These are phyloP conservation scores for Eulemur coronatus DNA, from an alignment of 2,797 vertebrate genomes.

Conservation along the genomic window DNA sequence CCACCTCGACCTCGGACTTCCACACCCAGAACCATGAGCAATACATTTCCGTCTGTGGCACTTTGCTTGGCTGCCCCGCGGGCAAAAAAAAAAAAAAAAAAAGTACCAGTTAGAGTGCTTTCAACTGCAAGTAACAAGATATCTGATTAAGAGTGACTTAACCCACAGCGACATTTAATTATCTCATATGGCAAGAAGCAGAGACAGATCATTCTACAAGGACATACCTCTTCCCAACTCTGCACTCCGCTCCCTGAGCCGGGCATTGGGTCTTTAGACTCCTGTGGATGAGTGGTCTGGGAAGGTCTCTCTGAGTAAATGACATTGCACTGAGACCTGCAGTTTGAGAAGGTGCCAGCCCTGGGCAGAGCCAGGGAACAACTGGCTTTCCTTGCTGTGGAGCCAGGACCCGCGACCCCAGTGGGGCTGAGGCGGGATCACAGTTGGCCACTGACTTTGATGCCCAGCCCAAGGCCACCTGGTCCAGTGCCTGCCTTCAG, in stretches of 20 bases:
- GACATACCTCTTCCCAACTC: fast-evolving
- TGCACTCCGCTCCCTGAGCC: background rate
- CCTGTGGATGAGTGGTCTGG: background rate
- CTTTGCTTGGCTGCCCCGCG: background rate
- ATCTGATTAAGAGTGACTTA: background rate
- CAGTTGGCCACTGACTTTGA: conserved; percentile 29
- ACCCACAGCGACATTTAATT: background rate
- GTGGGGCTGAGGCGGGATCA: background rate
- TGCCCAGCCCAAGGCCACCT: conserved; percentile 61
- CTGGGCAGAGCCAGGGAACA: background rate
- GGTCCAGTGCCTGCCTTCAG: conserved; percentile 65
- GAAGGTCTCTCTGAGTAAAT: background rate
- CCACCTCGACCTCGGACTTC: background rate
- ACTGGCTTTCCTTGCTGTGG: background rate
- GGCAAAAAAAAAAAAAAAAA: background rate
- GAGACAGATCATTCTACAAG: background rate
- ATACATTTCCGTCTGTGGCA: background rate
- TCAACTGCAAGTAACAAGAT: background rate
- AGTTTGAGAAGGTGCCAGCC: background rate
- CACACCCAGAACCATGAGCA: background rate
- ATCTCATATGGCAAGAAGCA: background rate
- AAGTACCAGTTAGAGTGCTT: background rate
- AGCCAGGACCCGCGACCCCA: background rate
- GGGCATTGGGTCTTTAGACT: background rate
- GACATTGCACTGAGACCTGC: background rate